These are phyloP conservation scores for Eristalinus aeneus DNA, from an alignment of 2,888 invertebrate genomes.

Conservation along the genomic window DNA sequence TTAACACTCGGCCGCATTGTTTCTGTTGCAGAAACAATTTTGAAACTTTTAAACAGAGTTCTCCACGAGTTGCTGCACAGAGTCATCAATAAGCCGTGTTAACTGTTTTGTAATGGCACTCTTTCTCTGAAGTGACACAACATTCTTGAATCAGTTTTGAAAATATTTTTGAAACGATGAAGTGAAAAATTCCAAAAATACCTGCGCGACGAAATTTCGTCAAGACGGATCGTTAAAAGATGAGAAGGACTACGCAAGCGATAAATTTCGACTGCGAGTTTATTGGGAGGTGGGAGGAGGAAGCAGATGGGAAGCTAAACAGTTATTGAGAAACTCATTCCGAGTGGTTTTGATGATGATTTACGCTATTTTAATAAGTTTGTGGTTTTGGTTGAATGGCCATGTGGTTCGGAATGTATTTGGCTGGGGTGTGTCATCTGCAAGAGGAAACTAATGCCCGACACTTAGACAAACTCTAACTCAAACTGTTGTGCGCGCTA, in stretches of 20 bases:
- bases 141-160: neutral
- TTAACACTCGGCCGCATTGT: neutral
- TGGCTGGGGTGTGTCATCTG: too few species aligned
- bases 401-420: neutral
- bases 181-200: neutral
- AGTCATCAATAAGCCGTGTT: neutral
- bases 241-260: neutral
- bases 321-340: neutral
- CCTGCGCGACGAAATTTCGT: neutral
- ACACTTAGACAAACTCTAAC: too few species aligned
- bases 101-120: neutral
- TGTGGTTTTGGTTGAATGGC: neutral
- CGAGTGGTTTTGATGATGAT: neutral
- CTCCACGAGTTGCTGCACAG: neutral
- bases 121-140: neutral
- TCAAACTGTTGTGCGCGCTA: too few species aligned
- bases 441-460: too few species aligned
- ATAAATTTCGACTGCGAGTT: neutral
- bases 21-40: neutral
- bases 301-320: neutral
- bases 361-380: neutral
- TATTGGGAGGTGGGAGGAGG: neutral
- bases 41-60: neutral
- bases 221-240: neutral
- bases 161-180: neutral